These are phyloP conservation scores for Probaryconus sp. DNA, from an alignment of 1,140 invertebrate genomes.

Conservation along the genomic window DNA sequence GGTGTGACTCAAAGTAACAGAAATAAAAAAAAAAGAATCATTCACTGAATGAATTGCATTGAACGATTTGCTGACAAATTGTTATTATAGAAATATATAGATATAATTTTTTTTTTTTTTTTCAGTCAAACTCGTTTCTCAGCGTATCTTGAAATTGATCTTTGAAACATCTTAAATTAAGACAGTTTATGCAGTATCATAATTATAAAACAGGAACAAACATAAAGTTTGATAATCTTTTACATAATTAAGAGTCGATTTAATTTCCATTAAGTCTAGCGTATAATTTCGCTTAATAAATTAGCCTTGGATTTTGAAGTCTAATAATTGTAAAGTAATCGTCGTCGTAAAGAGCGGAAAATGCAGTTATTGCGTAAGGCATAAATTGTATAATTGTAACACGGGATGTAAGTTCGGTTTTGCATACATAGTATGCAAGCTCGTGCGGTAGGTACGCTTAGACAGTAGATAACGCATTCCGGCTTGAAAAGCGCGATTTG, in stretches of 20 bases:
- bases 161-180: too few relatives aligned
- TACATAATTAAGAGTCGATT: slow-evolving; percentile 29
- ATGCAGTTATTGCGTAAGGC: slow-evolving; percentile 27
- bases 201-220: slow-evolving; percentile 12
- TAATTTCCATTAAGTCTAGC: slow-evolving; percentile 30
- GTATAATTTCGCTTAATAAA: slow-evolving; percentile 38
- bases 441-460: slow-evolving; percentile 33
- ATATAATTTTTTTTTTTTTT: too few relatives aligned
- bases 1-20: too few relatives aligned
- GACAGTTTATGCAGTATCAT: too few relatives aligned
- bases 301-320: slow-evolving; percentile 5
- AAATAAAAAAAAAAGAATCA: too few relatives aligned
- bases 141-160: too few relatives aligned
- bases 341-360: slow-evolving; percentile 3
- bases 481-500: slow-evolving; percentile 51
- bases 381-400: slow-evolving; percentile 52
- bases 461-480: slow-evolving; percentile 47
- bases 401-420: slow-evolving; percentile 13
- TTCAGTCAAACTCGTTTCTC: too few relatives aligned
- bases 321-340: slow-evolving; percentile 31
- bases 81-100: too few relatives aligned
- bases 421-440: slow-evolving; percentile 5
- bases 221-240: slow-evolving; percentile 24
- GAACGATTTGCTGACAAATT: too few relatives aligned
- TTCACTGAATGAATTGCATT: too few relatives aligned